Percentiles rank a stretch among this genome's conserved stretches.
Conservation (phyloP, 1,140 invertebrate genomes). For the Yoshiicerus persimilis region DNA sequence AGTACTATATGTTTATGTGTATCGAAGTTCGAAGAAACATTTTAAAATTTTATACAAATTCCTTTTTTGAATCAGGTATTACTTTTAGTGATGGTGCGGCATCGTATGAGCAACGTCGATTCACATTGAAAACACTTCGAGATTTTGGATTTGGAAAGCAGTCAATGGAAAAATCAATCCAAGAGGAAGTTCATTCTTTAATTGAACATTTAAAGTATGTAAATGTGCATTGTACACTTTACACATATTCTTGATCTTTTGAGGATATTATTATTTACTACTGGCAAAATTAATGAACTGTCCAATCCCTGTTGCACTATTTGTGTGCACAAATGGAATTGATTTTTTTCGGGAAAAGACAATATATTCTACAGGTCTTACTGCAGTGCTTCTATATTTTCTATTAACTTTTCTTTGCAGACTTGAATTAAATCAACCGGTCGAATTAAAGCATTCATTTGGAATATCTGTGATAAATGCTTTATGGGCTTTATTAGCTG, state of each 20-base stretch:
- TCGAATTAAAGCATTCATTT: conserved; percentile 20
- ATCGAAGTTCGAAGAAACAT: too few species aligned
- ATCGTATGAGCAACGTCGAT: conserved; percentile 36
- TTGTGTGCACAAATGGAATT: too few species aligned
- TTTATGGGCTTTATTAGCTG: conserved; percentile 35
- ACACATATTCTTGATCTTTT: too few species aligned
- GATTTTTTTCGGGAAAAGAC: too few species aligned
- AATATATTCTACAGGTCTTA: too few species aligned
- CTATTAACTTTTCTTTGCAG: not conserved
- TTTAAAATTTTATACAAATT: too few species aligned
- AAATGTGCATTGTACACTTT: too few species aligned
- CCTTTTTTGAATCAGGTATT: conserved; percentile 14
- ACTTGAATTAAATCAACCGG: not conserved
- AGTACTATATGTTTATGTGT: too few species aligned
- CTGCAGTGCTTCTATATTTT: too few species aligned
- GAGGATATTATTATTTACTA: too few species aligned
- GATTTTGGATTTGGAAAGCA: conserved; percentile 47
- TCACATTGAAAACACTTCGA: conserved; percentile 36
- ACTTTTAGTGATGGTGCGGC: conserved; percentile 33
- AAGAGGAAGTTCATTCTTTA: conserved; percentile 37
- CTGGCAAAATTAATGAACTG: too few species aligned
- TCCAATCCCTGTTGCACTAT: too few species aligned
- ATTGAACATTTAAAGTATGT: conserved; percentile 34
- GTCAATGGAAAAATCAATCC: conserved; percentile 38
- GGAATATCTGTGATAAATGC: conserved; percentile 34